Base-by-base conservation (phyloP, 2,797 vertebrate species). In the Philypnodon macrostomus region DNA sequence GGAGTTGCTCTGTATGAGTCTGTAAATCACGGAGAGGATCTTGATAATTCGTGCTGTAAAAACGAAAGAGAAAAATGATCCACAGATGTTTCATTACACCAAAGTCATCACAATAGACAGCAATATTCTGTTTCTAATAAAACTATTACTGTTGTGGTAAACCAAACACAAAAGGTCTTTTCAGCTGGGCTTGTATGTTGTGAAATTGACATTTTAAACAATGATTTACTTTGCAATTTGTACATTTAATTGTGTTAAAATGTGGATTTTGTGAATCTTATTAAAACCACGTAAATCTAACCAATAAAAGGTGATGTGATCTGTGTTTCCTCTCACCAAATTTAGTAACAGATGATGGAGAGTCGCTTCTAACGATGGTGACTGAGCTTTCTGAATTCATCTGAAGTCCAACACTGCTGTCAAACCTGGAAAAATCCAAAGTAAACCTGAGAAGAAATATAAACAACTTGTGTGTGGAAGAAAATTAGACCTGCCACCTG, bases 11-110 rank as follows among this genome's bases (percentile, higher is more conserved):
- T 97, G 94, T 47, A 98, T 89, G 58, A 98, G 91, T 83, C 87
- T 95, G 76, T 97, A 97, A 82, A 96, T 91, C 78, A 93, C 80
- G 31, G 90, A 93, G 64, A 99, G 67, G 67, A 97, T 82, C 86
- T 95, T 97, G 74, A 98, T 77, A 50, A 88, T 90, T 61, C 94
- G 85, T 30, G 92, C 97, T 98, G 87, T n/a, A 87, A 92, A 77
- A 2, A 67, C 4, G 74, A 14, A 33, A 63, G 1, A 55, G 10
- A 42, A 36, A 0, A 24, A 54, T 17, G 33, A n/a, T n/a, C n/a
- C n/a, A 12, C 23, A 42, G 32, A 21, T 0, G 4, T 21, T 29
- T 24, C 13, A 26, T 4, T 47, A 31, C 16, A 5, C 19, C 18
- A 21, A 3, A 19, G 5, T 21, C n/a, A 4, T n/a, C 11, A 38